These are phyloP conservation scores for Erinaceus europaeus DNA, from an alignment of 2,113 vertebrate species.

Conservation along the genomic window DNA sequence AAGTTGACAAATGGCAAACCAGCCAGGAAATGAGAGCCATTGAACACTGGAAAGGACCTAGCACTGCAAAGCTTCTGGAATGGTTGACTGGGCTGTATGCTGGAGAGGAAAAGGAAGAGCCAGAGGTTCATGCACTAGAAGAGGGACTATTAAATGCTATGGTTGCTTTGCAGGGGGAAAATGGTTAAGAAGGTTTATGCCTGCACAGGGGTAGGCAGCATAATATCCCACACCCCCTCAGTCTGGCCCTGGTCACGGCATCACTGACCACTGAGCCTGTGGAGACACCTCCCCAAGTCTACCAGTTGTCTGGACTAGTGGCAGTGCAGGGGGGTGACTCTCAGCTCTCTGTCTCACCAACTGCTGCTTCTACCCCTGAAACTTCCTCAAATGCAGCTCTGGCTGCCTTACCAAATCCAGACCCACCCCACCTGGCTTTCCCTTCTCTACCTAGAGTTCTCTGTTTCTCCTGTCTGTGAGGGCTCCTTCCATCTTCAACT, in stretches of 20 bases:
- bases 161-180: not conserved
- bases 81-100: not conserved
- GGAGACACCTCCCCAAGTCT: too few species aligned
- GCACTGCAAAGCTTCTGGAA: not conserved
- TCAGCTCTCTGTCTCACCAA: not conserved
- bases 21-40: not conserved
- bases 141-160: not conserved
- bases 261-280: not conserved
- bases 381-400: not conserved
- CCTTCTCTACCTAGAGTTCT: not conserved
- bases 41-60: not conserved
- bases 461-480: not conserved
- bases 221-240: not conserved
- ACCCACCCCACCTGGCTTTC: not conserved
- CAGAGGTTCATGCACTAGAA: not conserved
- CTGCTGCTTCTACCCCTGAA: too few species aligned
- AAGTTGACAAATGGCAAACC: too few species aligned
- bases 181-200: not conserved
- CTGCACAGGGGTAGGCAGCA: not conserved
- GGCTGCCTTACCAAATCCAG: not conserved
- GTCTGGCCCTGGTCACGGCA: accelerated
- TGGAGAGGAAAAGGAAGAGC: not conserved
- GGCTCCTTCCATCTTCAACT: not conserved
- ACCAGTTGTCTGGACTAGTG: not conserved
- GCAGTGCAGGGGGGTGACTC: not conserved